phyloP scores from a whole-genome alignment of 2,797 vertebrate genomes.

The Sebastes flavidus region DNA sequence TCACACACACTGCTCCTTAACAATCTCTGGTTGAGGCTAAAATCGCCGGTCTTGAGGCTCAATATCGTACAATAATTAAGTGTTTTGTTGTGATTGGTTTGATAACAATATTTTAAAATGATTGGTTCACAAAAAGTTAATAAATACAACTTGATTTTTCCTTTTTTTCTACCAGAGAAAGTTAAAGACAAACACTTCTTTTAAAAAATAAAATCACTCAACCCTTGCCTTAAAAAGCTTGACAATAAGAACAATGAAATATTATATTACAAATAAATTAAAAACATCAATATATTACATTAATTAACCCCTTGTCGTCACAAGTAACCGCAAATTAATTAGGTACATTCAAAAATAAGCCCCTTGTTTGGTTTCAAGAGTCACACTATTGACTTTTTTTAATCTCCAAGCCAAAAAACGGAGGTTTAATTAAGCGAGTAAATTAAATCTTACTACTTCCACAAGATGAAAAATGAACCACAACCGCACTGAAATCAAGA shows the following conservation, averaged over 20 bases:
- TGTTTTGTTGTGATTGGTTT: constrained; percentile 6
- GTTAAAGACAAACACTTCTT: constrained; percentile 23
- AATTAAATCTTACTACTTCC: constrained; percentile 25
- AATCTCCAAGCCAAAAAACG: constrained; percentile 4
- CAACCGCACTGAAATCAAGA: neutral
- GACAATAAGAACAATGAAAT: constrained; percentile 34
- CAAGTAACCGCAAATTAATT: constrained; percentile 23
- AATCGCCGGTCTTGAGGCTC: neutral
- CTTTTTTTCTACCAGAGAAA: constrained; percentile 24
- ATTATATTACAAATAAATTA: constrained; percentile 67
- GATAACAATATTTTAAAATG: neutral
- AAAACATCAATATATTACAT: constrained; percentile 66
- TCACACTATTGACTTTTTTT: constrained; percentile 10
- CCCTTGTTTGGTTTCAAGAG: constrained; percentile 49
- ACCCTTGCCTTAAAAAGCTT: neutral
- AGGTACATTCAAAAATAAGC: constrained; percentile 66
- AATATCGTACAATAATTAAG: neutral
- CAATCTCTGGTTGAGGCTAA: constrained; percentile 26
- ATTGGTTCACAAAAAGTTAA: constrained; percentile 1
- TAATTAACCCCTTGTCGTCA: constrained; percentile 1
- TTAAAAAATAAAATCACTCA: constrained; percentile 32
- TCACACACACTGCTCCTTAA: constrained; percentile 16
- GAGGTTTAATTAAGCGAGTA: constrained; percentile 1
- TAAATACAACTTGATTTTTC: neutral
- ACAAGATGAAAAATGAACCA: neutral